Evolutionary conservation across 2,888 invertebrate genomes (phyloP).

Genomic region (Brachycybe producta): DNA sequence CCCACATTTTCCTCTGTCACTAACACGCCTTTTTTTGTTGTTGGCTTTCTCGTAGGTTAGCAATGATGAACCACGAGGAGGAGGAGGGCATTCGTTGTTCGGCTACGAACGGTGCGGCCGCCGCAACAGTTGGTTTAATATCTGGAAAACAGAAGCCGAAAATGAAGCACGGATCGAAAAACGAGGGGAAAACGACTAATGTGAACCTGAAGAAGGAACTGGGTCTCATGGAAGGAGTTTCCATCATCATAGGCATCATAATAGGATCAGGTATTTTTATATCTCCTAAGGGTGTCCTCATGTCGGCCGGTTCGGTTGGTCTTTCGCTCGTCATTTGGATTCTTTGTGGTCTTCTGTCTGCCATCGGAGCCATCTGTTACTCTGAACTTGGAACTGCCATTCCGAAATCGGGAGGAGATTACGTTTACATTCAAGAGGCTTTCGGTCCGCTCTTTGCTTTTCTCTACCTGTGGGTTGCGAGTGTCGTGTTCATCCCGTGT

Average conservation of each 20-base stretch:
- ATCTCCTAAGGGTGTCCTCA: constrained; percentile 83
- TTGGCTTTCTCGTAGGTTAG: no score
- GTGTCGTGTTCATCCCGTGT: constrained; percentile 88
- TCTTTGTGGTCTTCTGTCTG: constrained; percentile 72
- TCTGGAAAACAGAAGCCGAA: no score
- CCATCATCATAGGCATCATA: constrained; percentile 86
- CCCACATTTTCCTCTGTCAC: no score
- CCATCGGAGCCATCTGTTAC: constrained; percentile 90
- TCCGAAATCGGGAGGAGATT: constrained; percentile 91
- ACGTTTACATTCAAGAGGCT: constrained; percentile 87
- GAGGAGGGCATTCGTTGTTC: no score
- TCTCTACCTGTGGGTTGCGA: constrained; percentile 92
- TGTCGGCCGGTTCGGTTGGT: constrained; percentile 80
- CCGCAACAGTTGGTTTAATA: no score
- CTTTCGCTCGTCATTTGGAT: constrained; percentile 78
- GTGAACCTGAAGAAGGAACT: constrained; percentile 66
- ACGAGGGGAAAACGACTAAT: no score
- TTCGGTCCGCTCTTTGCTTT: constrained; percentile 86
- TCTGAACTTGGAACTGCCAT: constrained; percentile 72
- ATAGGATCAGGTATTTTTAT: constrained; percentile 95
- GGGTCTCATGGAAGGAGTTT: constrained; percentile 78
- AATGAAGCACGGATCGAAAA: no score
- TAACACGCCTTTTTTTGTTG: no score
- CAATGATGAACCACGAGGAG: no score
- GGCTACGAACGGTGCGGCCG: no score